Evolutionary conservation across 2,797 vertebrate species (phyloP).

Genomic region (Alosa sapidissima): DNA sequence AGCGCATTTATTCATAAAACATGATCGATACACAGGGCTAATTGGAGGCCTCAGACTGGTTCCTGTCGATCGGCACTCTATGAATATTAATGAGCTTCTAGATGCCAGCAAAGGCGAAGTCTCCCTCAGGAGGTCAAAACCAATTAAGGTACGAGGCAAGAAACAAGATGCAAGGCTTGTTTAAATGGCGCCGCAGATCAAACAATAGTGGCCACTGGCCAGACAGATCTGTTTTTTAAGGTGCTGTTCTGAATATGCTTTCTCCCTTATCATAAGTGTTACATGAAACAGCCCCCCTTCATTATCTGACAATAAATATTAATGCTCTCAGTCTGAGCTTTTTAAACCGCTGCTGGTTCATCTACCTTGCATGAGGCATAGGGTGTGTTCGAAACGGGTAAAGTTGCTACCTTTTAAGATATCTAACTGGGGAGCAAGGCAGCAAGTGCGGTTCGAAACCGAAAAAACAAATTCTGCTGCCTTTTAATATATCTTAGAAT

Average conservation of each 20-base stretch:
- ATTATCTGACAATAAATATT: conserved; percentile 11
- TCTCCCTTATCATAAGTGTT: neutral
- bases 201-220: neutral
- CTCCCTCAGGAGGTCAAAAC: conserved; percentile 10
- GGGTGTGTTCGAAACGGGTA: too few relatives aligned
- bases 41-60: conserved; percentile 18
- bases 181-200: neutral
- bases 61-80: neutral
- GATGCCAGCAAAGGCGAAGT: neutral
- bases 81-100: conserved; percentile 15
- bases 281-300: neutral
- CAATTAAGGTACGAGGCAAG: neutral
- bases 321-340: neutral
- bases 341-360: neutral
- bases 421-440: too few relatives aligned
- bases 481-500: too few relatives aligned
- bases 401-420: too few relatives aligned
- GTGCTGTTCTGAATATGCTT: neutral
- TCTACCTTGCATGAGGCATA: neutral
- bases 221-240: neutral
- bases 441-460: too few relatives aligned
- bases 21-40: neutral
- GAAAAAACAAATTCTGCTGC: too few relatives aligned
- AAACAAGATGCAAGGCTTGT: conserved; percentile 1
- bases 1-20: conserved; percentile 9